Base-by-base conservation (phyloP, 2,888 invertebrate species). In the Andrena camellia region DNA sequence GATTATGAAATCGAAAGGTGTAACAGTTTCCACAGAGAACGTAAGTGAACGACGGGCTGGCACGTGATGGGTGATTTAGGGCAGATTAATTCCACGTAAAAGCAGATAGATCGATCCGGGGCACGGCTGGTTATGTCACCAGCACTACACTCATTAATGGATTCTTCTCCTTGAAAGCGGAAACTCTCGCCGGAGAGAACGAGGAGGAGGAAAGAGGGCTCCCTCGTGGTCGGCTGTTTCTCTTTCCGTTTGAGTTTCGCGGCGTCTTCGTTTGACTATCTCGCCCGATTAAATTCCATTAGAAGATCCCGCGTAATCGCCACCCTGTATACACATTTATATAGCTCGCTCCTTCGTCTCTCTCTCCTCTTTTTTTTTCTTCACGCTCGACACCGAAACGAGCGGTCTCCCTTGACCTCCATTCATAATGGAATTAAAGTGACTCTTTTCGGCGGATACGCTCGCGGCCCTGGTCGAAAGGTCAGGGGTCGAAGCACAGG, bases 321-420 rank as follows among this genome's bases (percentile, higher is more conserved):
- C 13, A 8, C 20, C 10, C 31, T 54, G 13, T 7, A 23, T 50
- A 26, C 8, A 54, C 26, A 10, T 8, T 31, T 50, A 29, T 20
- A 42, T 20, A 42, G 10, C 8, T 17, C 57, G 0, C 48, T 2
- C 48, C 31, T 7, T 17, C 2, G 10, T 13, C 7, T 57, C n/a
- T 4, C 17, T 29, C 29, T 67, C n/a, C n/a, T 26, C 31, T 31
- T 60, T 52, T 50, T 50, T 70, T 66, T 76, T n/a, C 72, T 67
- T 10, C 59, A 50, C 59, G 67, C 71, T 74, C 68, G 42, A 23
- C 70, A 13, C 63, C 75, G 57, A 67, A 74, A 70, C 78, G 54
- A 70, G 42, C 57, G 57, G 57, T 72, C 68, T 84, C 71, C 72
- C 84, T 84, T 81, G 78, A 83, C 85, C 84, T 78, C 81, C 70